Evolutionary conservation across 1,140 invertebrate species (phyloP), one percentile per base, ranked within the genome.

Genomic region (Callitettix versicolor): DNA sequence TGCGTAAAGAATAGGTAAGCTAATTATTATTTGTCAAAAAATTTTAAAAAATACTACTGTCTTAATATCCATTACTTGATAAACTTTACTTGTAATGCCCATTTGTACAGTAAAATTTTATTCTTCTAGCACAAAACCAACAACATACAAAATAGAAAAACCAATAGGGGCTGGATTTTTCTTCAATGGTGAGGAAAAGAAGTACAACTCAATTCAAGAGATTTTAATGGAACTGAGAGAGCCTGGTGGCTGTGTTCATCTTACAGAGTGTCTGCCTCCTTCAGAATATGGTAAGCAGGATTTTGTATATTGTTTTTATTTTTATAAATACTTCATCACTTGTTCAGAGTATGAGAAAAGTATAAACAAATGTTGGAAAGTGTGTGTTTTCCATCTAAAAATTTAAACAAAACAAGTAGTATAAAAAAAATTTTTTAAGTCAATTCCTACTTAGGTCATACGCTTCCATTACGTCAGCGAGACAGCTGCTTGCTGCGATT

Each of bases 191-290:
- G 71, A 71, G 55, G 61, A 69, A 24, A 67, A 69, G 43, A 65
- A 68, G 50, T 88, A 82, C 63, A 71, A 71, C 55, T 80, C 76
- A 24, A 72, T 88, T 21, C 67, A 71, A 53, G 75, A 83, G 50
- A 69, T 88, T 21, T 70, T 86, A 33, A 61, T 67, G 6, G 73
- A 76, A 55, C 79, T 84, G 65, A 76, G 78, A 63, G 70, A 79
- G 68, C 68, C 75, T 12, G 72, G 79, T 41, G 70, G 69, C 30
- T 63, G 69, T 41, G 72, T 85, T 63, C 78, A 74, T 63, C 67
- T 88, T 6, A 73, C 77, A 34, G 84, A 88, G 67, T 88, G 87
- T 62, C 76, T 92, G 64, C 86, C 84, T 38, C 81, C 88, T 14
- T 90, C 88, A 1, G 86, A 90, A 75, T 88, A 88, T 74, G 89